Conservation (phyloP, 2,113 vertebrate species). For the Cyanoliseus patagonus region DNA sequence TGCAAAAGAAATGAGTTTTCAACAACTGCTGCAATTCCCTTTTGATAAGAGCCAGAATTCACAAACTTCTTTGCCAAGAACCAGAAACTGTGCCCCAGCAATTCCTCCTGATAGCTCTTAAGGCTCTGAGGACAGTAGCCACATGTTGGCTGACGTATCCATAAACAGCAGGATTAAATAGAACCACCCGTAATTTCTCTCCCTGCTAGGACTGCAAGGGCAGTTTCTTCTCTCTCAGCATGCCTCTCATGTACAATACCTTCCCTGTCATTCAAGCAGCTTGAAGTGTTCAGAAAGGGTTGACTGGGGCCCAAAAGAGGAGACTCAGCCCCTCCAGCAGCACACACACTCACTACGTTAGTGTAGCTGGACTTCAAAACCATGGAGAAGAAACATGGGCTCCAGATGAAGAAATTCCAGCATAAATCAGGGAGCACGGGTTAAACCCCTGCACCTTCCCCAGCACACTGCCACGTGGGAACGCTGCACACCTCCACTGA, state of each 20-base stretch:
- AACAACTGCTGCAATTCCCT: background rate
- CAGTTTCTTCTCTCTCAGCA: background rate
- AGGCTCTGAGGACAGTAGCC: background rate
- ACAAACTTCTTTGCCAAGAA: background rate
- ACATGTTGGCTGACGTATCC: background rate
- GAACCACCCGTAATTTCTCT: background rate
- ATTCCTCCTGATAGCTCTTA: background rate
- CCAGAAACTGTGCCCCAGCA: background rate
- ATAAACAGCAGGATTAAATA: background rate
- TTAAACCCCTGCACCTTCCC: background rate
- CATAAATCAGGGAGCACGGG: background rate
- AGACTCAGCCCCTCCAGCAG: background rate
- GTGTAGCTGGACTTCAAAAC: background rate
- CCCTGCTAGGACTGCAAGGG: background rate
- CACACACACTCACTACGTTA: background rate
- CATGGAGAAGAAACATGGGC: background rate
- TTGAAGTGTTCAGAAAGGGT: background rate
- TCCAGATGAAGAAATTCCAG: background rate
- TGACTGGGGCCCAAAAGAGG: background rate
- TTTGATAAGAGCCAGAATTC: background rate
- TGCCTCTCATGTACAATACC: background rate
- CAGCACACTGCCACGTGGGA: fast-evolving
- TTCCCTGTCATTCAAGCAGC: background rate
- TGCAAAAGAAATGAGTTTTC: background rate
- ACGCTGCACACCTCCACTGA: fast-evolving